These are phyloP conservation scores for Stomatorhinus walkeri DNA, from an alignment of 2,797 vertebrate genomes.

Conservation along the genomic window DNA sequence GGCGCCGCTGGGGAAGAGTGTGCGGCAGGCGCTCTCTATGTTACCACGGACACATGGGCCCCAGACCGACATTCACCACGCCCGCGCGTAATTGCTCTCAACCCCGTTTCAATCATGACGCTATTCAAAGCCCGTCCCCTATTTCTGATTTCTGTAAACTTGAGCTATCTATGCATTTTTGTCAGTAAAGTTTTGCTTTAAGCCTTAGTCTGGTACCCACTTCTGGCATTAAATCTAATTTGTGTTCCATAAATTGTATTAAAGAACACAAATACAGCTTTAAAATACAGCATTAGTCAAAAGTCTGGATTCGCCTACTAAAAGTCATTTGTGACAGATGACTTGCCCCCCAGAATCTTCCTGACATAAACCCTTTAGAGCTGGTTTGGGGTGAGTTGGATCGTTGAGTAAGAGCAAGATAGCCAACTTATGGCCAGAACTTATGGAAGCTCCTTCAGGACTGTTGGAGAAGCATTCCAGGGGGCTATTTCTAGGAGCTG, in stretches of 20 bases:
- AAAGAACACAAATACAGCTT: not conserved
- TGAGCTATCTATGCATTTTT: not conserved
- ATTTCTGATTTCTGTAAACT: not conserved
- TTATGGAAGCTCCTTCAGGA: not conserved
- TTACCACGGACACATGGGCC: not conserved
- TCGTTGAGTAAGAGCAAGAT: not conserved
- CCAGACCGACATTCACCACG: not conserved
- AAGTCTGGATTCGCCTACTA: not conserved
- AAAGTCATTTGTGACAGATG: not conserved
- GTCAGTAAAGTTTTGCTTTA: not conserved
- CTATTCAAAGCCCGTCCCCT: not conserved
- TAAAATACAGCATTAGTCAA: not conserved
- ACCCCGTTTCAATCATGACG: not conserved
- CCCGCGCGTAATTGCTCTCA: slow-evolving; percentile 14
- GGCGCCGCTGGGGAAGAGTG: not conserved
- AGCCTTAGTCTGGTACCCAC: not conserved
- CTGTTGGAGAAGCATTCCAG: not conserved
- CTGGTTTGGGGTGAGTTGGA: not conserved
- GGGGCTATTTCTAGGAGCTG: not conserved
- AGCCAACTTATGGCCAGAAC: not conserved
- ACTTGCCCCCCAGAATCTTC: not conserved
- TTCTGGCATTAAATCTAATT: not conserved
- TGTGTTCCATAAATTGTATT: not conserved
- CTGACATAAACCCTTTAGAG: not conserved
- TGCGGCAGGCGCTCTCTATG: not conserved